Base-by-base conservation (phyloP, 1,140 invertebrate species). In the Pollicipes pollicipes region DNA sequence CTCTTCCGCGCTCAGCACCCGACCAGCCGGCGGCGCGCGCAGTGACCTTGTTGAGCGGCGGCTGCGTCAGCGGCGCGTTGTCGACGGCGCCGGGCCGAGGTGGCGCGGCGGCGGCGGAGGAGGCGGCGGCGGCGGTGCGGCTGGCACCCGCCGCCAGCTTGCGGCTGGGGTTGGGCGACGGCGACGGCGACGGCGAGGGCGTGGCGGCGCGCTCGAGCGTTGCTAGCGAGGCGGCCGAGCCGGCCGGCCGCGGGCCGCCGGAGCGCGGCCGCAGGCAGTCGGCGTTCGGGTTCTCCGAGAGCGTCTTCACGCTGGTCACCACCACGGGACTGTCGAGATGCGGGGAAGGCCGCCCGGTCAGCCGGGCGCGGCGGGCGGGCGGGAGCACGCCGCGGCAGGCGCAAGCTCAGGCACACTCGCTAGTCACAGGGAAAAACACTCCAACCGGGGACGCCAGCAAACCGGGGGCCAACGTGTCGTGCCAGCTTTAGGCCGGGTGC, bases 31-130 rank as follows among this genome's bases (percentile, higher is more conserved):
- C 32, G 32, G 4, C 32, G 32, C 32, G 32, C 32, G 13, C 21
- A n/a, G 13, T 77, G 76, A 87, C 88, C 79, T 89, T 87, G 68
- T 82, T 82, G 6, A 82, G 77, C 76, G 85, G 83, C 66, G 83
- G 79, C 2, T 83, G 83, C 4, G 90, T 82, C 37, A 93, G 80
- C 66, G 81, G 82, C 73, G 83, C 82, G 79, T 92, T 93, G 77
- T 92, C 88, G 69, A 93, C 90, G 26, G 88, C 86, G 27, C 88
- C 87, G 10, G 90, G 90, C 70, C 79, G 78, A 70, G 77, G 77
- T n/a, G 78, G 77, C 2, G 75, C 69, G 68, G 75, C 72, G 68
- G 72, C 73, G 27, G 30, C 75, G 73, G 70, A 37, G 73, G 45
- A 73, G 66, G 67, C 58, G 72, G 71, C 66, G 74, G 74, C 66